Evolutionary conservation across 2,113 vertebrate species (phyloP).

Genomic region (Tor tambroides): DNA sequence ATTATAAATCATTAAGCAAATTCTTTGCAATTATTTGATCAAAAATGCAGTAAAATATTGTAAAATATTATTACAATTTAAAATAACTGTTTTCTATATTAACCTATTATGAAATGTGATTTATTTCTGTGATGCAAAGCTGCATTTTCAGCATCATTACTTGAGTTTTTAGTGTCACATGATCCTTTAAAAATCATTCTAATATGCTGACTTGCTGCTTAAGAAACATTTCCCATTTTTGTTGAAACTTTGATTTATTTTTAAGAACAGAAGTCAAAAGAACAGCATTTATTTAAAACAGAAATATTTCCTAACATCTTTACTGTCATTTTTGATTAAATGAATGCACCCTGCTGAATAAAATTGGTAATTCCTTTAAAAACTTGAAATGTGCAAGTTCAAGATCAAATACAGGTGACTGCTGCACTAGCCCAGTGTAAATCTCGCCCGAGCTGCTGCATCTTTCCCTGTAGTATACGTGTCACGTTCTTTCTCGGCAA

Average conservation of each 20-base stretch:
- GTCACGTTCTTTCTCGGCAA: conserved; percentile 50
- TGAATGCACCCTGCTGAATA: neutral
- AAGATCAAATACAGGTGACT: conserved; percentile 36
- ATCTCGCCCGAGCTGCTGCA: conserved; percentile 18
- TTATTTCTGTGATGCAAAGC: neutral
- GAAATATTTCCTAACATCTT: neutral
- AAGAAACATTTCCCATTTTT: neutral
- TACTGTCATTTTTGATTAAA: neutral
- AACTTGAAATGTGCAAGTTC: neutral
- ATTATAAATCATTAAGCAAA: neutral
- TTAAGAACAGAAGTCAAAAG: too few relatives aligned
- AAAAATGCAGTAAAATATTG: neutral
- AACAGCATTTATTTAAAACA: too few relatives aligned
- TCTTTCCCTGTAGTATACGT: conserved; percentile 39
- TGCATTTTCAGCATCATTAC: too few relatives aligned
- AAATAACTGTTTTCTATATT: neutral
- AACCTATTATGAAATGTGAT: neutral
- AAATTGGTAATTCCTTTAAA: neutral
- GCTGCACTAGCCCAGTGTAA: conserved; percentile 32
- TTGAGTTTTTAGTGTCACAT: neutral
- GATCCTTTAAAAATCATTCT: neutral
- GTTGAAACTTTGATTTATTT: too few relatives aligned
- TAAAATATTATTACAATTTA: neutral
- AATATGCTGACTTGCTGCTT: neutral
- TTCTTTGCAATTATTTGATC: neutral